A percentile compares a stretch with the other conserved stretches of the same genome.
These are phyloP conservation scores for Cryptocephalus primarius DNA, from an alignment of 2,888 invertebrate species.

Conservation along the genomic window DNA sequence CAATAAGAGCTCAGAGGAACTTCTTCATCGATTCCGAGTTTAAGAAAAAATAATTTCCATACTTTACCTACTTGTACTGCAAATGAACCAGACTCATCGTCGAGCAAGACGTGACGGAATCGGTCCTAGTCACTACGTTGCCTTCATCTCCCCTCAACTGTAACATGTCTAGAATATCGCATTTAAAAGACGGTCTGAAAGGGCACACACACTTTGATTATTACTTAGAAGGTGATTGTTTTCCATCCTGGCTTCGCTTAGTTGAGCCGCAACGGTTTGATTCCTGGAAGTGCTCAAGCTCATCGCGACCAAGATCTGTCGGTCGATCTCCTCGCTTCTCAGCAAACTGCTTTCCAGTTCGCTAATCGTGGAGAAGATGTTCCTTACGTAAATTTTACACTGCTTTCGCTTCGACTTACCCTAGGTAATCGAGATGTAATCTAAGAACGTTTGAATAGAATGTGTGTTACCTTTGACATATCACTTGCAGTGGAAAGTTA, in stretches of 20 bases:
- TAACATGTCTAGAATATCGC: slow-evolving; percentile 20
- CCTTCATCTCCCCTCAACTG: slow-evolving; percentile 13
- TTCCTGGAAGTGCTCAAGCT: slow-evolving; percentile 21
- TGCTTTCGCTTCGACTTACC: slow-evolving; percentile 5
- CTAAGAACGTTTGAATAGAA: too few species aligned
- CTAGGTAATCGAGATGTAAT: background rate
- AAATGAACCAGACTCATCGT: slow-evolving; percentile 45
- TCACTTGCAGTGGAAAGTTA: too few species aligned
- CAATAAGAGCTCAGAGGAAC: background rate
- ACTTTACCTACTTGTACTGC: slow-evolving; percentile 41
- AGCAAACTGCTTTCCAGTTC: slow-evolving; percentile 22
- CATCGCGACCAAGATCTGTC: slow-evolving; percentile 20
- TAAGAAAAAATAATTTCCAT: background rate
- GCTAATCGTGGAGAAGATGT: slow-evolving; percentile 7
- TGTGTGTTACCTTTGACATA: too few species aligned
- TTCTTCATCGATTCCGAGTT: background rate
- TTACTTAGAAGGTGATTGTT: slow-evolving; percentile 27
- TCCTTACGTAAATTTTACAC: slow-evolving; percentile 9
- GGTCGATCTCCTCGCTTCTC: slow-evolving; percentile 22
- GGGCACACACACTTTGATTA: background rate
- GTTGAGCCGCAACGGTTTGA: slow-evolving; percentile 18
- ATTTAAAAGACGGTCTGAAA: background rate
- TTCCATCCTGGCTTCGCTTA: slow-evolving; percentile 26
- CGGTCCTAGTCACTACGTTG: slow-evolving; percentile 9
- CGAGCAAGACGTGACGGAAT: slow-evolving; percentile 37